phyloP scores from a whole-genome alignment of 2,888 invertebrate species.

The Aspidiotus destructor region DNA sequence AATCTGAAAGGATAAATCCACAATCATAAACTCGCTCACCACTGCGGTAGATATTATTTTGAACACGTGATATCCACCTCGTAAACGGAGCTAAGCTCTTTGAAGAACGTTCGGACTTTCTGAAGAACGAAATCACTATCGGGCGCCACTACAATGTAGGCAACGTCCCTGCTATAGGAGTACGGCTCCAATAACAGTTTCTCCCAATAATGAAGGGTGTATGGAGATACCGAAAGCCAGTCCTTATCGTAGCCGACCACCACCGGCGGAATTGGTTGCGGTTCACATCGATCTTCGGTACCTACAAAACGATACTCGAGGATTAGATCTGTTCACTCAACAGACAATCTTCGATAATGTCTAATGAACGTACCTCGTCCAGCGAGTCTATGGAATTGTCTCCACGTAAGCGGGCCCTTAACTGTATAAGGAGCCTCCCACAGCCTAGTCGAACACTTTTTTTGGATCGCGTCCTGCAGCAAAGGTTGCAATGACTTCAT shows the following conservation, averaged over 20 bases:
- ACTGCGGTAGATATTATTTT: neutral
- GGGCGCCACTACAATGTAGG: slow-evolving; percentile 88
- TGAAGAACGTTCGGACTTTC: slow-evolving; percentile 76
- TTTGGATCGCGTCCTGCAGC: slow-evolving; percentile 91
- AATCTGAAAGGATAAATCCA: slow-evolving; percentile 45
- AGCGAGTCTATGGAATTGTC: slow-evolving; percentile 91
- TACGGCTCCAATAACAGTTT: slow-evolving; percentile 93
- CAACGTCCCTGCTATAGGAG: slow-evolving; percentile 86
- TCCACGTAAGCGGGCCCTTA: slow-evolving; percentile 94
- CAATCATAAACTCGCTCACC: neutral
- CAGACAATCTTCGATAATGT: neutral
- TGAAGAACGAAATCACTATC: slow-evolving; percentile 75
- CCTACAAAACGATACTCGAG: slow-evolving; percentile 43
- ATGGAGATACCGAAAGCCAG: slow-evolving; percentile 88
- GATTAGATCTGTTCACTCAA: neutral
- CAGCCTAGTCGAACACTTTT: slow-evolving; percentile 71
- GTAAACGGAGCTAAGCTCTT: slow-evolving; percentile 84
- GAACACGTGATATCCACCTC: slow-evolving; percentile 49
- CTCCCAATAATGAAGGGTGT: slow-evolving; percentile 92
- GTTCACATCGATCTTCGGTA: slow-evolving; percentile 90
- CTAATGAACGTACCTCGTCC: slow-evolving; percentile 55
- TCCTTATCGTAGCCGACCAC: slow-evolving; percentile 92
- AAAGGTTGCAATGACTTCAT: slow-evolving; percentile 85
- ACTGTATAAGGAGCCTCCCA: slow-evolving; percentile 90
- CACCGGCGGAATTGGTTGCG: slow-evolving; percentile 90